Evolutionary conservation across 2,888 invertebrate genomes (phyloP), one percentile per base, ranked within the genome.

Genomic region (Chromoteleia sp.): DNA sequence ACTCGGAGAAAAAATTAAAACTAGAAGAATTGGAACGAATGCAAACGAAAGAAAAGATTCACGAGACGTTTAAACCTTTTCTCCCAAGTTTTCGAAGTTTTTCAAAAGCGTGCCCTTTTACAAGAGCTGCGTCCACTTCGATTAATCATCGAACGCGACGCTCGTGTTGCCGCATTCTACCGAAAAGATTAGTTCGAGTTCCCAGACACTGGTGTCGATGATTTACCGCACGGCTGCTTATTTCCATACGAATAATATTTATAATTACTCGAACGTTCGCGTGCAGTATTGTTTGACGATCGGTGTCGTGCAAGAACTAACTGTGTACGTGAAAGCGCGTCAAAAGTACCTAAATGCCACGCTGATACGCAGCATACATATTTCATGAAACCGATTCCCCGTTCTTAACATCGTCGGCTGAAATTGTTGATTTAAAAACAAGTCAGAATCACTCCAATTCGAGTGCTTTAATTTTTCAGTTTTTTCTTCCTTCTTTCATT

Each of bases 241-340:
- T 50, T 50, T 50, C n/a, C 50, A 50, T 50, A 21, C 12, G 21
- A 39, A 58, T 29, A 58, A 58, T 58, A 58, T 58, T 39, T 19
- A 8, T 58, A 58, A 58, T 58, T 58, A 58, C 39, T 12, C 10
- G 15, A 21, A 39, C 39, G 36, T 19, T 58, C 15, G 54, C 54
- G 54, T 54, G 54, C 30, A 15, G 17, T 58, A 39, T 58, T 58
- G 56, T 58, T 39, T 10, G 39, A n/a, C 21, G 19, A 39, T 21
- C 19, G 17, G n/a, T 39, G 21, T 39, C 39, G 21, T 12, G 39
- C n/a, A n/a, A 10, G 4, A 15, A 5, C 19, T 29, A 45, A 33
- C 39, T 19, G 56, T 14, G 33, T 21, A 58, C 56, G 56, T 39
- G 56, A 39, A 58, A 58, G 56, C 56, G 30, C 54, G 10, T 54